Conservation (phyloP, 2,113 vertebrate genomes). For the Cepphus grylle region DNA sequence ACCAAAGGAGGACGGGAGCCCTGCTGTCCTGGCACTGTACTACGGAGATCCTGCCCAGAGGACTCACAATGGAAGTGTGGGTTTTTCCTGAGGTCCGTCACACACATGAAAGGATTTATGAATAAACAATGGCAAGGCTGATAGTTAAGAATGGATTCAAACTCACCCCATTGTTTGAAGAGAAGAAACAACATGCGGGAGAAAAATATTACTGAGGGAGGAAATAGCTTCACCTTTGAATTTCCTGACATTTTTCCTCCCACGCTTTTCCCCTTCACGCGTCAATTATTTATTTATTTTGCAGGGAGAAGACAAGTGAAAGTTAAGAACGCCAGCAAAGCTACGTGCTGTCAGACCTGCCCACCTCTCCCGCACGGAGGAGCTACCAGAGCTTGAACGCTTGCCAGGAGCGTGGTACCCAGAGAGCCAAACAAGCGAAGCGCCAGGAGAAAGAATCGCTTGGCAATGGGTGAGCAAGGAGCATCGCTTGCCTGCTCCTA, state of each 20-base stretch:
- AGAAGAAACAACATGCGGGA: conserved; percentile 61
- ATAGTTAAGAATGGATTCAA: conserved; percentile 55
- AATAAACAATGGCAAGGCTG: conserved; percentile 51
- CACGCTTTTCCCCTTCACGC: conserved; percentile 64
- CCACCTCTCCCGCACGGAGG: neutral
- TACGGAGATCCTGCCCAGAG: neutral
- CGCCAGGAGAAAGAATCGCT: neutral
- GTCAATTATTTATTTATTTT: conserved; percentile 62
- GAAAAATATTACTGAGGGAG: conserved; percentile 59
- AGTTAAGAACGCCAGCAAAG: conserved; percentile 33
- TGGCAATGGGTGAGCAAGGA: neutral
- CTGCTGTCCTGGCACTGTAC: neutral
- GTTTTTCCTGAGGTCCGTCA: conserved; percentile 43
- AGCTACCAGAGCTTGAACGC: neutral
- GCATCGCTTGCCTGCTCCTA: neutral
- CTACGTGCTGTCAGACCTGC: conserved; percentile 33
- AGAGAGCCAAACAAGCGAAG: neutral
- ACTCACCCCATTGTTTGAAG: conserved; percentile 59
- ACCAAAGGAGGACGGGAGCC: neutral
- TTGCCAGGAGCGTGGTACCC: neutral
- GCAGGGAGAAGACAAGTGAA: conserved; percentile 55
- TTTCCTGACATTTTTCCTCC: conserved; percentile 77
- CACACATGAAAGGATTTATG: conserved; percentile 53
- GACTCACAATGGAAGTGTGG: conserved; percentile 6
- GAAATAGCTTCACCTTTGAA: conserved; percentile 72